Percentiles rank a stretch among this genome's conserved stretches.
These are phyloP conservation scores for Trichoplusia ni DNA, from an alignment of 1,140 invertebrate genomes.

Conservation along the genomic window DNA sequence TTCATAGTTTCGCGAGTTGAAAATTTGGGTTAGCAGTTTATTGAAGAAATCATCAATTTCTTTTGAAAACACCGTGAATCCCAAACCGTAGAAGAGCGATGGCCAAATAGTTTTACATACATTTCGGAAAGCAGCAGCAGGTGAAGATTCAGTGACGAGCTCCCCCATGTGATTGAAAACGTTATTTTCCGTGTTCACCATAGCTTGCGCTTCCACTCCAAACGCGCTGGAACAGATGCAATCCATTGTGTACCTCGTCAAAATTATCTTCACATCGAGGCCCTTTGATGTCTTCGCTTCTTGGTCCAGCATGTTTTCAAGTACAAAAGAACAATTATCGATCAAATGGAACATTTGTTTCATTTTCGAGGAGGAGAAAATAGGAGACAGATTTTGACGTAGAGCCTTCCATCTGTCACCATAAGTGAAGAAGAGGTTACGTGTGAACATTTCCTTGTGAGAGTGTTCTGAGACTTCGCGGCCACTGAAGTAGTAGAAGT, in stretches of 20 bases:
- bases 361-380: conserved; percentile 83
- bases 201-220: conserved; percentile 81
- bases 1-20: conserved; percentile 38
- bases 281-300: conserved; percentile 34
- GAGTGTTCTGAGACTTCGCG: conserved; percentile 76
- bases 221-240: conserved; percentile 82
- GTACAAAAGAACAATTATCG: conserved; percentile 57
- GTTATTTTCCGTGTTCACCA: conserved; percentile 58
- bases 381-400: conserved; percentile 82
- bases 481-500: conserved; percentile 80
- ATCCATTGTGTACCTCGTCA: conserved; percentile 81
- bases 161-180: conserved; percentile 78
- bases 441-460: conserved; percentile 55
- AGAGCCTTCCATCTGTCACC: conserved; percentile 82
- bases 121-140: conserved; percentile 23
- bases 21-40: conserved; percentile 43
- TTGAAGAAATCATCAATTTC: conserved; percentile 40
- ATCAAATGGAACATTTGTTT: conserved; percentile 79
- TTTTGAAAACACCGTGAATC: conserved; percentile 32
- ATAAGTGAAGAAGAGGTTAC: conserved; percentile 64
- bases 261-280: conserved; percentile 68
- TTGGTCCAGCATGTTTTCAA: conserved; percentile 58
- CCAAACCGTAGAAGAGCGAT: conserved; percentile 41
- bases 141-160: conserved; percentile 45
- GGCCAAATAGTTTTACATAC: conserved; percentile 46